Evolutionary conservation across 2,888 invertebrate species (phyloP).

Genomic region (Phyto melanocephala): DNA sequence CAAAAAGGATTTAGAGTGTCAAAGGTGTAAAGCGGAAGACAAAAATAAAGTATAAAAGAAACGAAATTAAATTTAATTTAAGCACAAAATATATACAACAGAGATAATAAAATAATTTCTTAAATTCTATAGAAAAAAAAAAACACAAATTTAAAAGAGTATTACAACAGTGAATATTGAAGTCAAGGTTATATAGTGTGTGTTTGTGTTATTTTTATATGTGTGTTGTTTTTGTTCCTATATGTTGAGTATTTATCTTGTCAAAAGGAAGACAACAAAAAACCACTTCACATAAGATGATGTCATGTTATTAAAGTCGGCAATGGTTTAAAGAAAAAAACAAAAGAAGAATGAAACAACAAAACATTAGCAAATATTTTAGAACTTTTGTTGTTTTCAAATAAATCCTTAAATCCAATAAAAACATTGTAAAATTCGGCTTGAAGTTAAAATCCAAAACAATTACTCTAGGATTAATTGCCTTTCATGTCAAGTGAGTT

Average conservation of each 20-base stretch:
- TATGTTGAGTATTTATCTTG: neutral
- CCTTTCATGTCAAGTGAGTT: neutral
- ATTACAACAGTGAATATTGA: neutral
- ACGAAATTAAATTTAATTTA: neutral
- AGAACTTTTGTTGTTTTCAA: neutral
- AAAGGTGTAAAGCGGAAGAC: constrained; percentile 19
- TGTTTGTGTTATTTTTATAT: neutral
- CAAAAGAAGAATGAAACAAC: neutral
- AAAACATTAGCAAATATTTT: neutral
- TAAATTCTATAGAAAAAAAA: neutral
- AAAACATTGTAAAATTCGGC: neutral
- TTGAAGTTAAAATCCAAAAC: neutral
- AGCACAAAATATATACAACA: neutral
- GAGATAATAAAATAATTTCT: neutral
- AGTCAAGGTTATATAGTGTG: constrained; percentile 45
- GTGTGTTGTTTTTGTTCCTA: neutral
- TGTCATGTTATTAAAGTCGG: constrained; percentile 43
- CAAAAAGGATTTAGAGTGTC: constrained; percentile 38
- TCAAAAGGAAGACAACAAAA: neutral
- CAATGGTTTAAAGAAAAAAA: neutral
- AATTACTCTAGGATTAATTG: neutral
- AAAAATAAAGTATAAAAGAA: neutral
- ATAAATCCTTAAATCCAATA: neutral
- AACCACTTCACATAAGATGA: constrained; percentile 30
- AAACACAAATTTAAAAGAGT: neutral